phyloP scores from a whole-genome alignment of 2,888 invertebrate species.

The Thera britannica region DNA sequence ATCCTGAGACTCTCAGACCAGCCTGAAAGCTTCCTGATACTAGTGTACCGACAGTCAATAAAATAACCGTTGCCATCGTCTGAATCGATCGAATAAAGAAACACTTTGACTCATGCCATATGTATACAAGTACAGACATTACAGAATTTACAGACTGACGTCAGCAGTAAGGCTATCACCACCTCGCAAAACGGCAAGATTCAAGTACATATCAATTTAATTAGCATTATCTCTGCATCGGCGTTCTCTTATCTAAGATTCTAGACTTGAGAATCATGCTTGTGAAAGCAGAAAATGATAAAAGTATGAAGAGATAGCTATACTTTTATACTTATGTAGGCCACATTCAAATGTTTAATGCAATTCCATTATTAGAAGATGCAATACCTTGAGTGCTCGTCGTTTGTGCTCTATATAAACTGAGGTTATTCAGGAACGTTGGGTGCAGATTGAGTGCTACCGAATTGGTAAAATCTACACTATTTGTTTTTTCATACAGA shows the following conservation, averaged over 20 bases:
- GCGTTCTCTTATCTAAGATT: background rate
- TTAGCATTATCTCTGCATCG: background rate
- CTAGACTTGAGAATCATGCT: background rate
- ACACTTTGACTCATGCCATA: no score
- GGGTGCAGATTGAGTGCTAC: no score
- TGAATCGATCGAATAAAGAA: no score
- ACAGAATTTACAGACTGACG: conserved; percentile 1
- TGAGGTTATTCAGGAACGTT: background rate
- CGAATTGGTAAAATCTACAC: no score
- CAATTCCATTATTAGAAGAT: background rate
- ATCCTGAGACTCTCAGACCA: no score
- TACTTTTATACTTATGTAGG: background rate
- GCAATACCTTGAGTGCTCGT: background rate
- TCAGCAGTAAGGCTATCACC: conserved; percentile 1
- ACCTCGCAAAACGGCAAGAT: background rate
- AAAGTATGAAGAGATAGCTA: background rate
- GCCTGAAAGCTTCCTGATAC: no score
- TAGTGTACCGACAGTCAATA: no score
- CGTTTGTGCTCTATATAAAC: background rate
- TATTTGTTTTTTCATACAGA: no score
- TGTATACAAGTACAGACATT: background rate
- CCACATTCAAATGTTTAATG: background rate
- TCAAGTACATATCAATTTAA: background rate
- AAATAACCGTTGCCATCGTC: no score
- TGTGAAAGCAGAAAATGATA: background rate